These are phyloP conservation scores for Sinohyriopsis cumingii DNA, from an alignment of 2,888 invertebrate genomes.

Conservation along the genomic window DNA sequence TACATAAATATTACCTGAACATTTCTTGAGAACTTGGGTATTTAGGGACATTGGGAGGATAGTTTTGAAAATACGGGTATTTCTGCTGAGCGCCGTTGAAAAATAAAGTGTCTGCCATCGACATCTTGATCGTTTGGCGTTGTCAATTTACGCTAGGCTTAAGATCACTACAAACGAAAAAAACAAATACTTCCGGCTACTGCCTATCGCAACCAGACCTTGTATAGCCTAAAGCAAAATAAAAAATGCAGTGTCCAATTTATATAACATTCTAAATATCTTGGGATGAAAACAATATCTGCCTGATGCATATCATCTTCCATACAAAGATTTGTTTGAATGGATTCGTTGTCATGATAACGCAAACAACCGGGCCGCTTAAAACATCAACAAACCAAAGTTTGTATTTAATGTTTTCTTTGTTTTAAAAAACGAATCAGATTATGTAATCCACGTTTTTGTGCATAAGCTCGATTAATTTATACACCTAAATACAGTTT, in stretches of 20 bases:
- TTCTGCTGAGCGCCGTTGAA: conserved; percentile 56
- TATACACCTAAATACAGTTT: no score
- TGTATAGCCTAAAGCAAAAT: no score
- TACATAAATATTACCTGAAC: conserved; percentile 57
- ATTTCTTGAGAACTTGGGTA: conserved; percentile 68
- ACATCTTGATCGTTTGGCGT: conserved; percentile 29
- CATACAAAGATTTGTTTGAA: no score
- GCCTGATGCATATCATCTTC: no score
- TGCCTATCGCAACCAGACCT: no score
- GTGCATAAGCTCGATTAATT: no score
- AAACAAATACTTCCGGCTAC: no score
- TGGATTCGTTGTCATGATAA: conserved; percentile 23
- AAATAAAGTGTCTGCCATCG: conserved; percentile 59
- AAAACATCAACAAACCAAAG: conserved; percentile 16
- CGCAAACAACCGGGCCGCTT: conserved; percentile 31
- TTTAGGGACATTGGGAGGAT: conserved; percentile 67
- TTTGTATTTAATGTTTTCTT: neutral
- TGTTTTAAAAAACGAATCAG: no score
- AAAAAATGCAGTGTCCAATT: no score
- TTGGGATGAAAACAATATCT: no score
- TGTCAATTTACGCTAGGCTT: conserved; percentile 42
- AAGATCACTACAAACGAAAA: conserved; percentile 14
- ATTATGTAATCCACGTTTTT: no score
- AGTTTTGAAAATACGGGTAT: conserved; percentile 66
- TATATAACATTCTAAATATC: no score